Evolutionary conservation across 1,140 invertebrate species (phyloP), one percentile per base, ranked within the genome.

Genomic region (Parasteatoda tepidariorum): DNA sequence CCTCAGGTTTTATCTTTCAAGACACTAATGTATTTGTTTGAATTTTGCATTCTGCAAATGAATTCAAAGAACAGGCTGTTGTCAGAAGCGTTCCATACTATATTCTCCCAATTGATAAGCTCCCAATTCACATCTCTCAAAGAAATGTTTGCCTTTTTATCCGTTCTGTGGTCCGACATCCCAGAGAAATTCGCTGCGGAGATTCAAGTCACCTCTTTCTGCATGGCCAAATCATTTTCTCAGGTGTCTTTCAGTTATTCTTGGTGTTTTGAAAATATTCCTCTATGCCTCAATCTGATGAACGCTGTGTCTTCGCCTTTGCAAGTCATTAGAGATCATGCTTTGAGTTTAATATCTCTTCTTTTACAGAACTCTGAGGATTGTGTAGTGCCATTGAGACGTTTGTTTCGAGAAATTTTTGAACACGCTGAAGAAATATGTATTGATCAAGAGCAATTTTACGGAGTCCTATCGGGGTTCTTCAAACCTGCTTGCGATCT

Each of bases 181-280:
- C 31, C 3, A 24, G 5, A n/a, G 4, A 2, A 15, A 11, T 3
- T 33, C 22, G 6, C 64, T 18, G 2, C 4, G 13, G 3, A 11
- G 13, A 28, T 79, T 2, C 76, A 79, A 15, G 28, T 28, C 22
- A 15, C 28, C 34, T 26, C 76, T 11, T 9, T 78, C 9, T 13
- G 22, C 7, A n/a, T 34, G 31, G 74, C 73, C 22, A 5, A 61
- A 18, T 22, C n/a, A 26, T 75, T 22, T n/a, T 75, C 30, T 9
- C 15, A 61, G 5, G 18, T 18, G 26, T 34, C 48, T 33, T 48
- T 13, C 9, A 55, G 2, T 61, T 34, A 26, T 6, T 13, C 67
- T 48, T 84, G 71, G 62, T 61, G 67, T 59, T 84, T 84, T 70
- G 64, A 76, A 15, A 68, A 54, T 78, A 2, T 18, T 31, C 7